Base-by-base conservation (phyloP, 2,113 vertebrate genomes). In the Crotalus viridis region DNA sequence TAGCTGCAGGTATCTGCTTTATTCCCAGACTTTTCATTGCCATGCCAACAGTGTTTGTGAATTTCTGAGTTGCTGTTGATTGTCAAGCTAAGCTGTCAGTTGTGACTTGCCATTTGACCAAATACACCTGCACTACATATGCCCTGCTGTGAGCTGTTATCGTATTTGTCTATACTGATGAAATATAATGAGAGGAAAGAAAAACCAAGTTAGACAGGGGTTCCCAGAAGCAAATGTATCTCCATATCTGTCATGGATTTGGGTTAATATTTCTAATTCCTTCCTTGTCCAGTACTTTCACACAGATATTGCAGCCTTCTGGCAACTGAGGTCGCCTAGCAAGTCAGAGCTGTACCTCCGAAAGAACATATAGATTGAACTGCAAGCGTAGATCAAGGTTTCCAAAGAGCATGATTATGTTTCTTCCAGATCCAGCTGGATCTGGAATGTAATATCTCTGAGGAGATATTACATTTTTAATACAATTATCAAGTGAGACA, bases 31-130 rank as follows among this genome's bases (percentile, higher is more conserved):
- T 0, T 91, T 92, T 85, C 94, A 94, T 95, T 94, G 90, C 88
- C 95, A 94, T 95, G 91, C 57, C 93, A 96, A 89, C 92, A 54
- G 43, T 0, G 46, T 91, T 51, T 91, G 52, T 92, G 85, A 91
- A 89, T 90, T 46, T 92, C 59, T 13, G 93, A 88, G 93, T 93
- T 92, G 91, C 93, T 56, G 3, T 15, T 4, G 10, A 4, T 15
- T 89, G 87, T 94, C 90, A 39, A 19, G 26, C 94, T 61, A 89
- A 1, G 0, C 1, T 56, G 0, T 61, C 69, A n/a, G 22, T 21
- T 93, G 88, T 90, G 94, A 94, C 92, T 89, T 85, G 90, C 19
- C 0, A 89, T 93, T 94, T 59, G 61, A 92, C n/a, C 85, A 43
- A 94, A 61, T 85, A n/a, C 15, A 28, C 92, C 69, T 52, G 88